A percentile compares a stretch with the other conserved stretches of the same genome.
Conservation (phyloP, 2,113 vertebrate genomes). For the Aptenodytes forsteri region DNA sequence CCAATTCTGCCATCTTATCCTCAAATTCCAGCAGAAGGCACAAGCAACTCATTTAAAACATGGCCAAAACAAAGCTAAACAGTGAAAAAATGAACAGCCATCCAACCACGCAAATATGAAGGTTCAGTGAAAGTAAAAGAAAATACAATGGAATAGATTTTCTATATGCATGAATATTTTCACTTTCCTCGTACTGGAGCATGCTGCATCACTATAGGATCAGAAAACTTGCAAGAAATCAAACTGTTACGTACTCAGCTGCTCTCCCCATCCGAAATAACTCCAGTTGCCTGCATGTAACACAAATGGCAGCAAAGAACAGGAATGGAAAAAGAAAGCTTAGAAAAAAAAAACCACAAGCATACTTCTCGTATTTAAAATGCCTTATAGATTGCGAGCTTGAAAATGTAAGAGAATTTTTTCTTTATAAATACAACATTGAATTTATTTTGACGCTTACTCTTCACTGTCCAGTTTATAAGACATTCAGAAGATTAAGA, state of each 20-base stretch:
- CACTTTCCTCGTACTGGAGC: conserved; percentile 25
- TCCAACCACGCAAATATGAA: neutral
- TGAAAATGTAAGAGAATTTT: neutral
- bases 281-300: conserved; percentile 91
- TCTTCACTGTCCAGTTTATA: neutral
- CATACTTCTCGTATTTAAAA: conserved; percentile 21
- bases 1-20: neutral
- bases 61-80: neutral
- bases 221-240: conserved; percentile 62
- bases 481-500: neutral
- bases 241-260: conserved; percentile 90
- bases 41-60: neutral
- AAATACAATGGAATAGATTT: neutral
- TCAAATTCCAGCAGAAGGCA: neutral
- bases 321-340: conserved; percentile 69
- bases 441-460: neutral
- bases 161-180: conserved; percentile 74
- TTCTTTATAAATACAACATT: neutral
- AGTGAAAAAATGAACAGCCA: neutral
- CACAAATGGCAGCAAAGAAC: conserved; percentile 78
- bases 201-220: conserved; percentile 68
- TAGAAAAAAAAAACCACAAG: conserved; percentile 59
- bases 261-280: conserved; percentile 97
- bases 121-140: neutral
- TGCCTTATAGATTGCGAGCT: neutral